A percentile compares a stretch with the other conserved stretches of the same genome.
Conservation (phyloP, 2,113 vertebrate species). For the Sula dactylatra region DNA sequence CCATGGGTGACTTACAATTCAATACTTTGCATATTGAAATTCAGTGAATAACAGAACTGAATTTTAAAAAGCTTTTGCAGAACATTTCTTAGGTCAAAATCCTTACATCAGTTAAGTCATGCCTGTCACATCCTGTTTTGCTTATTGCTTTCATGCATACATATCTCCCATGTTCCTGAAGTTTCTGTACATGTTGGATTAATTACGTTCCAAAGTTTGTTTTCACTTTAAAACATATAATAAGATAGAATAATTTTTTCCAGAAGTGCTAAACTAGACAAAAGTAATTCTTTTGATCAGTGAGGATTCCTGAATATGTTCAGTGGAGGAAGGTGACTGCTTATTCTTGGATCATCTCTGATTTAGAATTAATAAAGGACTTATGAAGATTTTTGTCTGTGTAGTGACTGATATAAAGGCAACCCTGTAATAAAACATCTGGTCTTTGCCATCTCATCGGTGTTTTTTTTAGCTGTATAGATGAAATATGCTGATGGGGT, state of each 20-base stretch:
- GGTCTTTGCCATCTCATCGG: neutral
- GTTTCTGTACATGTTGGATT: neutral
- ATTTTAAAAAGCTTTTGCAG: neutral
- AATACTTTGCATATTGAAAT: neutral
- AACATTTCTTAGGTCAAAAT: neutral
- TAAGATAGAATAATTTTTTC: neutral
- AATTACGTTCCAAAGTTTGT: neutral
- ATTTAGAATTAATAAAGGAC: neutral
- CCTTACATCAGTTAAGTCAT: neutral
- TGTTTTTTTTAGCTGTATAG: neutral
- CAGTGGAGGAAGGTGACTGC: neutral
- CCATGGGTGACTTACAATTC: slow-evolving; percentile 51
- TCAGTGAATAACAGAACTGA: neutral
- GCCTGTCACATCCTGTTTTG: neutral
- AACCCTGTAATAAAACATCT: neutral
- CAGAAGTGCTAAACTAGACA: neutral
- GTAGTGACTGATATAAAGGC: neutral
- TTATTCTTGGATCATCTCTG: neutral
- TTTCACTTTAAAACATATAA: neutral
- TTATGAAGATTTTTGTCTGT: neutral
- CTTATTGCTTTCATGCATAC: neutral
- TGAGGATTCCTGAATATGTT: neutral
- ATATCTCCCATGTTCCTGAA: neutral
- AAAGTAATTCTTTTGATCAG: neutral
- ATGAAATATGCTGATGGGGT: neutral